phyloP scores from a whole-genome alignment of 2,888 invertebrate species.

The Drosophila neonasuta region DNA sequence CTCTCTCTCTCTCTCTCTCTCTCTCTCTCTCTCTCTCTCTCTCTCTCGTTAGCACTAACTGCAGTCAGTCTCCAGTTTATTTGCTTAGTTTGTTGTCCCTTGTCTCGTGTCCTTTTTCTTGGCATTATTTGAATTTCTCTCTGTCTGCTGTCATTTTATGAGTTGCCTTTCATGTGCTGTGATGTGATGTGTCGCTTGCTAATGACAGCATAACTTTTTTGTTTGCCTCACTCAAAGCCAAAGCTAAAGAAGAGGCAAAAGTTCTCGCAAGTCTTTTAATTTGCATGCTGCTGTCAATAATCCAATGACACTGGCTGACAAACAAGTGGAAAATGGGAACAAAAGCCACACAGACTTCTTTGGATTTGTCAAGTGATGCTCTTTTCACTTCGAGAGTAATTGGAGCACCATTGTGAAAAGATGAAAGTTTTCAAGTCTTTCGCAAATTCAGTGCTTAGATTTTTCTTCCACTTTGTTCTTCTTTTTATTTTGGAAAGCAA shows the following conservation, averaged over 20 bases:
- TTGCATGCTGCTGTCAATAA: conserved; percentile 47
- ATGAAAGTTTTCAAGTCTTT: too few species aligned
- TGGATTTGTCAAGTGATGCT: not conserved
- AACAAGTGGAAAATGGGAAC: not conserved
- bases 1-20: not conserved
- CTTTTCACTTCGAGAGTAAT: too few species aligned
- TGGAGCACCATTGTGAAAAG: too few species aligned
- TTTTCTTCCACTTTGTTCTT: too few species aligned
- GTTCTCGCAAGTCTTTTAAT: conserved; percentile 51
- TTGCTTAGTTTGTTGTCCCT: conserved; percentile 44
- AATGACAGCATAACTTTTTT: conserved; percentile 57
- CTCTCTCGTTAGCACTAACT: conserved; percentile 1
- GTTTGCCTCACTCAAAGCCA: conserved; percentile 35
- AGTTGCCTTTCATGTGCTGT: conserved; percentile 46
- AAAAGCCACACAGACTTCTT: too few species aligned
- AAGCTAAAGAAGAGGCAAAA: conserved; percentile 17
- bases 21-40: not conserved
- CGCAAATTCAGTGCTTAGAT: too few species aligned
- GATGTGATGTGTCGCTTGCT: conserved; percentile 45
- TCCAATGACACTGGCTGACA: conserved; percentile 29
- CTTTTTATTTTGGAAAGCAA: too few species aligned
- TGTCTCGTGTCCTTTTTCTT: conserved; percentile 8
- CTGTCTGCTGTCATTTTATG: conserved; percentile 52
- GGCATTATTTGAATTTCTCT: conserved; percentile 43
- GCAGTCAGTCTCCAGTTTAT: conserved; percentile 39